phyloP scores from a whole-genome alignment of 2,113 vertebrate genomes.

The Archocentrus centrarchus region DNA sequence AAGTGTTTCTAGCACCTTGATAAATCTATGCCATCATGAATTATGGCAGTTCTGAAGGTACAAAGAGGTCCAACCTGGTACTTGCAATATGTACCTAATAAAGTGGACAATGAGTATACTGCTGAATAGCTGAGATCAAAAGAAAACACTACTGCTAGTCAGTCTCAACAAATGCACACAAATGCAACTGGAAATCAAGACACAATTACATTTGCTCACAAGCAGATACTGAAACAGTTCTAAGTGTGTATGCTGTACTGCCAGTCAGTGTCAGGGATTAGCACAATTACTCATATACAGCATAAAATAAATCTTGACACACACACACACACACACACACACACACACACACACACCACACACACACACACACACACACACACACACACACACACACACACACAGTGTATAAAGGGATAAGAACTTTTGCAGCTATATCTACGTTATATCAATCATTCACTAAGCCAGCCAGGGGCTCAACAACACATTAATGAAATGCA shows the following conservation, averaged over 20 bases:
- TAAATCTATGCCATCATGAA: neutral
- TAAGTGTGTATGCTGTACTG: conserved; percentile 29
- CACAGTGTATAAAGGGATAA: conserved; percentile 24
- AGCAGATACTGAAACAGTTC: neutral
- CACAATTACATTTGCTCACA: neutral
- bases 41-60: neutral
- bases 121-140: neutral
- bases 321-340: neutral
- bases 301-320: conserved; percentile 32
- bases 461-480: conserved; percentile 42
- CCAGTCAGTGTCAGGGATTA: conserved; percentile 54
- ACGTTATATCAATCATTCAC: conserved; percentile 58
- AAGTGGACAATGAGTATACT: neutral
- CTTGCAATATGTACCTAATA: neutral
- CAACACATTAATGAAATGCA: conserved; percentile 69
- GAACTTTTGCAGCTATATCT: conserved; percentile 33
- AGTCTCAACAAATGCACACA: neutral
- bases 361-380: neutral
- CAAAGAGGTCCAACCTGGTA: neutral
- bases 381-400: neutral
- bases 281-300: conserved; percentile 37
- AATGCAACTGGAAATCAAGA: neutral
- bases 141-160: neutral
- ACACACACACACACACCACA: neutral
- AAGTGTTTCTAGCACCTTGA: neutral